Base-by-base conservation (phyloP, 2,888 invertebrate genomes). In the Marasmarcha lunaedactyla region DNA sequence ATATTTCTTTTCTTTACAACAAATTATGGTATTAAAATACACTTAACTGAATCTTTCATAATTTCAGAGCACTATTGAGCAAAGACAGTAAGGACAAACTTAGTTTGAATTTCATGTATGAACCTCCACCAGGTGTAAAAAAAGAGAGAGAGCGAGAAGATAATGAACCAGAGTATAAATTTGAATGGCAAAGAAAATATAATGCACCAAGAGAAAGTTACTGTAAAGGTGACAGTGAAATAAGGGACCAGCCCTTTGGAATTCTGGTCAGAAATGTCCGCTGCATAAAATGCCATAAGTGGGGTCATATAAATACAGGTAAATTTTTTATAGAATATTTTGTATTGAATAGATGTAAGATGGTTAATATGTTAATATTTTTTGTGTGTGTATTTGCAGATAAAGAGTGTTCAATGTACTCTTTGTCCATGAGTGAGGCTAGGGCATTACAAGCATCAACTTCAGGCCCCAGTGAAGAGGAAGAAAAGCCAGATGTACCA, bases 151-250 rank as follows among this genome's bases (percentile, higher is more conserved):
- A 95, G 69, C 90, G 93, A 46, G 95, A 95, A 65, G 94, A 95
- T 55, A 93, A 95, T 63, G 97, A 97, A 63, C 95, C 95, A 1
- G 98, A 98, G 57, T 98, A 94, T 59, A 99, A 98, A 74, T 99
- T 99, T 83, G 99, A 99, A 66, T 99, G 99, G 99, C 99, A 99
- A 73, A 87, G 99, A 35, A 98, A 98, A 69, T 99, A 96, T 60
- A 98, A 98, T 84, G 99, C 99, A 3, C 99, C 99, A 0, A 87
- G 99, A 69, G 99, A 99, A 78, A 96, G 96, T 56, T 98, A 97
- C 68, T 97, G 98, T 57, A 98, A 98, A 71, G 96, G 96, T 12
- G 97, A 99, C 67, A 95, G 96, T 47, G 95, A 96, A 70, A 98
- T 99, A 57, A 87, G 95, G 43, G 99, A 99, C 78, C 98, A 98